These are phyloP conservation scores for Steinernema feltiae DNA, from an alignment of 1,140 invertebrate genomes.

Conservation along the genomic window DNA sequence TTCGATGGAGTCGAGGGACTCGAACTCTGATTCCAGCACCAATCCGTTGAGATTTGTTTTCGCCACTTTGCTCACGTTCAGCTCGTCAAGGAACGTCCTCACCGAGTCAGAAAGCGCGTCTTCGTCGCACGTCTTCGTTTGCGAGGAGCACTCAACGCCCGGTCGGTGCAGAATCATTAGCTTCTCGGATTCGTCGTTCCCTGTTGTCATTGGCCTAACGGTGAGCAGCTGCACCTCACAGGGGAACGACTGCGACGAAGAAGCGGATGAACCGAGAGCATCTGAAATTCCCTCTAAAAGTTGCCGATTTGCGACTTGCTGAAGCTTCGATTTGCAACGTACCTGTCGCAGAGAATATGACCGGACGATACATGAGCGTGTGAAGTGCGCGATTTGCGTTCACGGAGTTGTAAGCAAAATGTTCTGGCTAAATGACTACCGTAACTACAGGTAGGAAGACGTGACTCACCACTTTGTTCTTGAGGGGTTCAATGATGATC, in stretches of 20 bases:
- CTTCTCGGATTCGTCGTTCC: neutral
- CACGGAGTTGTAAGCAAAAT: neutral
- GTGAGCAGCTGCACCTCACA: slow-evolving; percentile 40
- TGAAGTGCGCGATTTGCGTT: neutral
- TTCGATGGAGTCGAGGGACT: neutral
- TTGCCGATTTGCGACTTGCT: neutral
- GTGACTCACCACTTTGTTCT: slow-evolving; percentile 7
- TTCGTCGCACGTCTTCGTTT: neutral
- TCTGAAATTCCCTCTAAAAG: neutral
- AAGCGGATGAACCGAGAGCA: neutral
- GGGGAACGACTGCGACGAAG: slow-evolving; percentile 28
- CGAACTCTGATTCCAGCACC: neutral
- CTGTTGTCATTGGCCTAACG: neutral
- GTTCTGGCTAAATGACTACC: slow-evolving; percentile 15
- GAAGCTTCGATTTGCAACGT: slow-evolving; percentile 18
- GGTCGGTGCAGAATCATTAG: neutral
- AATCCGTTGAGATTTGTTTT: neutral
- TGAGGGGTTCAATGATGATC: slow-evolving; percentile 21
- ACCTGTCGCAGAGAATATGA: neutral
- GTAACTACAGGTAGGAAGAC: slow-evolving; percentile 6
- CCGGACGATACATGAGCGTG: neutral
- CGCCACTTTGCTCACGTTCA: neutral
- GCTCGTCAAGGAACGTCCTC: neutral
- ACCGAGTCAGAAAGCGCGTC: neutral
- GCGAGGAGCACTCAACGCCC: neutral